Evolutionary conservation across 2,888 invertebrate genomes (phyloP).

Genomic region (Isotomurus palustris): DNA sequence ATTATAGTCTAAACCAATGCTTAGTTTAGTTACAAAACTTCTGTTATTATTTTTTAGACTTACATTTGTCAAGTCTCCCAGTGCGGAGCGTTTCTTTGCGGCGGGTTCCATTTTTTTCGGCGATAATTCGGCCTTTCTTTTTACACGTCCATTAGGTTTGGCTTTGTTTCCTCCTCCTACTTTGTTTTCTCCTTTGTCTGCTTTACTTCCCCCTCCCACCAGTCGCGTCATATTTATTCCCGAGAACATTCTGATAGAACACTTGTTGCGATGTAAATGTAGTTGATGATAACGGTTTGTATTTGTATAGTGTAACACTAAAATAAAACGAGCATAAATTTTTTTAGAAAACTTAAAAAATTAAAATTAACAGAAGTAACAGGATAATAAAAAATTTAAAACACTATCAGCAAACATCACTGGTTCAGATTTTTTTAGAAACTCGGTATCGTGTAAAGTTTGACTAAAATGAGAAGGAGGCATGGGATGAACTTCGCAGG

Average conservation of each 20-base stretch:
- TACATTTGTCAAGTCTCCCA: conserved; percentile 64
- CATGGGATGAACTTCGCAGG: neutral
- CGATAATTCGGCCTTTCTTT: conserved; percentile 76
- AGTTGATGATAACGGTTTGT: too few species aligned
- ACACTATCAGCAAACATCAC: neutral
- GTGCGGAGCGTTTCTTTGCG: conserved; percentile 72
- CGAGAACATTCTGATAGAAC: conserved; percentile 7
- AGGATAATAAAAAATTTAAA: neutral
- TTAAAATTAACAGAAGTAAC: neutral
- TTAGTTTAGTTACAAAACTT: too few species aligned
- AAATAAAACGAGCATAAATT: too few species aligned
- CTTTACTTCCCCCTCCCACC: conserved; percentile 13
- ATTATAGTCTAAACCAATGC: neutral
- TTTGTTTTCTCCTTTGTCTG: neutral
- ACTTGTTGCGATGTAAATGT: too few species aligned
- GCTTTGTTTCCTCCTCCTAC: neutral
- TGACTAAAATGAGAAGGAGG: neutral
- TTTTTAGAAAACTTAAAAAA: too few species aligned
- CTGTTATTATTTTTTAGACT: too few species aligned
- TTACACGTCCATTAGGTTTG: conserved; percentile 48
- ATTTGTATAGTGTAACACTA: too few species aligned
- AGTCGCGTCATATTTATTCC: conserved; percentile 29
- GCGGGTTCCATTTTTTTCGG: conserved; percentile 58
- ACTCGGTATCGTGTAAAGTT: neutral
- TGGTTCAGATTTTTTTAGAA: neutral